These are phyloP conservation scores for Leptinotarsa defecta DNA, from an alignment of 1,140 invertebrate species.

Conservation along the genomic window DNA sequence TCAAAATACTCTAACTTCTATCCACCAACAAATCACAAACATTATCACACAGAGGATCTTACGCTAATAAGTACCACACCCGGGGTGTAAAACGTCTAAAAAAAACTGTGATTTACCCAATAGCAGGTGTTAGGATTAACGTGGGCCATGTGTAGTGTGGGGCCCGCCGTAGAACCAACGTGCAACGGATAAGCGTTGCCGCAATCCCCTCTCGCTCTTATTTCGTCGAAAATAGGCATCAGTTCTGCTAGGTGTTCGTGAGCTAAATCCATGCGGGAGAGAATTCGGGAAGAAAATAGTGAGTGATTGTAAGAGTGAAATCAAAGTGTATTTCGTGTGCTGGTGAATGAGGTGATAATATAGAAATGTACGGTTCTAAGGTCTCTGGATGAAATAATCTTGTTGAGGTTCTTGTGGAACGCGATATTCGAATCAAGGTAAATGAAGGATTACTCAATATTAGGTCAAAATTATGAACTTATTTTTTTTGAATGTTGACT, in stretches of 20 bases:
- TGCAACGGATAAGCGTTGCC: slow-evolving; percentile 86
- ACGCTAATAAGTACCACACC: slow-evolving; percentile 21
- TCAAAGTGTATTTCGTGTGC: too few species aligned
- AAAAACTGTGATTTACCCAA: slow-evolving; percentile 61
- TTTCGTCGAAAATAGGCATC: slow-evolving; percentile 91
- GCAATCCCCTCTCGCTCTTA: slow-evolving; percentile 83
- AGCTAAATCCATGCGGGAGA: slow-evolving; percentile 61
- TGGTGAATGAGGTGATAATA: too few species aligned
- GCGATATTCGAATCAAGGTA: too few species aligned
- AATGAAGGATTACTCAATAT: too few species aligned
- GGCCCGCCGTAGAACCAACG: slow-evolving; percentile 65
- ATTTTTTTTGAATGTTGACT: too few species aligned
- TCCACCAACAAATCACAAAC: neutral
- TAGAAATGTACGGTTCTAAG: too few species aligned
- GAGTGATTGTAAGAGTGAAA: too few species aligned
- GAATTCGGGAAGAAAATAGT: too few species aligned
- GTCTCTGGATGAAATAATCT: too few species aligned
- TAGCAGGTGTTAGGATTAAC: slow-evolving; percentile 65
- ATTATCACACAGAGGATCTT: neutral
- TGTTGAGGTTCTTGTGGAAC: too few species aligned
- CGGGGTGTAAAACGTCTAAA: slow-evolving; percentile 23
- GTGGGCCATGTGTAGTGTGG: slow-evolving; percentile 54
- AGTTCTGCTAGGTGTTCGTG: slow-evolving; percentile 90
- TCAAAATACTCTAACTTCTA: slow-evolving; percentile 3
- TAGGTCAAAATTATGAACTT: too few species aligned